Base-by-base conservation (phyloP, 2,113 vertebrate genomes). In the Phodopus roborovskii region DNA sequence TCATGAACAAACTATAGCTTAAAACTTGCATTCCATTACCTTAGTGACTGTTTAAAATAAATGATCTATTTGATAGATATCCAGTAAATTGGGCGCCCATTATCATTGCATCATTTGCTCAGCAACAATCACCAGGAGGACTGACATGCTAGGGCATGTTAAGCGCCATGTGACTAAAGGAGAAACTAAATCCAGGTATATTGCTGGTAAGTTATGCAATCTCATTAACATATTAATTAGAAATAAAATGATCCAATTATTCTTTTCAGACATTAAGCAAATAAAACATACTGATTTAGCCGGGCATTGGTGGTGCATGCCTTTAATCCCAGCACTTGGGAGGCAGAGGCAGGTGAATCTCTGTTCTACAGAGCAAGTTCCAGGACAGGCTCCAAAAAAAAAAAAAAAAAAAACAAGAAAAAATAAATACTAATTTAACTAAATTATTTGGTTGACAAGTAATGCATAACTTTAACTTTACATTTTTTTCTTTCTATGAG, bases 31-130 rank as follows among this genome's bases (percentile, higher is more conserved):
- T 79, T 71, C 91, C 19, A 30, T 90, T 95, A 53, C 89, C 62
- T 88, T 96, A 83, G 48, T 94, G 93, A 97, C 26, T 90, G 64
- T 28, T 91, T 85, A 0, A 53, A 17, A 94, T 70, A 0, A 50
- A 12, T 95, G 5, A 6, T 96, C 0, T 96, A 0, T 96, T 95
- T 97, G 94, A 77, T 94, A 99, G 99, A 90, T 98, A 0, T 81
- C 98, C 77, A 98, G 98, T 33, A 99, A 99, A 95, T 98, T 99
- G 96, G 99, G 99, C 50, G 99, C 99, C 53, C 99, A 99, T 98
- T 99, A 99, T 97, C 99, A 99, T 97, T 99, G 99, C 16, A 99
- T 99, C 88, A 99, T 99, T 94, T 99, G 99, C 87, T 99, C 99
- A 3, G 99, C 99, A 77, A 99, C 99, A 5, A 99, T 99, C 88